Evolutionary conservation across 2,113 vertebrate genomes (phyloP).

Genomic region (Felis catus): DNA sequence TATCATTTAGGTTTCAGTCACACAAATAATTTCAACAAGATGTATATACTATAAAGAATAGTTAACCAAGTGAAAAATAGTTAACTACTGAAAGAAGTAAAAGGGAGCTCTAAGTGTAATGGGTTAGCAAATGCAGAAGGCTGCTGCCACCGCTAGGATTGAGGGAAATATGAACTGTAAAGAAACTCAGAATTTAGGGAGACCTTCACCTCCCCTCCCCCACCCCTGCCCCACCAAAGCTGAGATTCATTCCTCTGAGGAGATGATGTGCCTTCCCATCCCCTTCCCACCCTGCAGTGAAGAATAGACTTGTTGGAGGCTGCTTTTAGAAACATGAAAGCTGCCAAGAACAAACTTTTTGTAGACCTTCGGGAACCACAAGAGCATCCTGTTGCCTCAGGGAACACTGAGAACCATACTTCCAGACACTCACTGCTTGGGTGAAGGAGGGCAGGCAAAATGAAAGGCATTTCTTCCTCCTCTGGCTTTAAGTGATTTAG

Average conservation of each 20-base stretch:
- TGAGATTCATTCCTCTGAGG: background rate
- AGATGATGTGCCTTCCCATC: too few species aligned
- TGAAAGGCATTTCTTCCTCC: background rate
- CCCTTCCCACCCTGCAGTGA: background rate
- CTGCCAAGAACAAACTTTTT: background rate
- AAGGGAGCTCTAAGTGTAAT: background rate
- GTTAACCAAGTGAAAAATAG: background rate
- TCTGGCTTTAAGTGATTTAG: background rate
- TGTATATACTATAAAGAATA: background rate
- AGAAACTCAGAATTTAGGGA: background rate
- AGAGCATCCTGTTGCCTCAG: too few species aligned
- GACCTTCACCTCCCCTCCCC: accelerated
- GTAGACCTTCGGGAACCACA: background rate
- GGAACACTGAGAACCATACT: background rate
- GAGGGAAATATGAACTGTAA: background rate
- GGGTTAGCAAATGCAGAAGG: background rate
- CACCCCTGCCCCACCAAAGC: background rate
- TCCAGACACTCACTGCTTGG: background rate
- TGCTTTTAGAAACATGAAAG: background rate
- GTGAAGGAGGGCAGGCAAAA: background rate
- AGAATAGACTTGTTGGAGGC: background rate
- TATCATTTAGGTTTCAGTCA: background rate
- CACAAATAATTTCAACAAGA: background rate
- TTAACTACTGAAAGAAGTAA: background rate
- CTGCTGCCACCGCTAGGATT: background rate